These are phyloP conservation scores for Zhuqinia jingwanae DNA, from an alignment of 2,888 invertebrate species.

Conservation along the genomic window DNA sequence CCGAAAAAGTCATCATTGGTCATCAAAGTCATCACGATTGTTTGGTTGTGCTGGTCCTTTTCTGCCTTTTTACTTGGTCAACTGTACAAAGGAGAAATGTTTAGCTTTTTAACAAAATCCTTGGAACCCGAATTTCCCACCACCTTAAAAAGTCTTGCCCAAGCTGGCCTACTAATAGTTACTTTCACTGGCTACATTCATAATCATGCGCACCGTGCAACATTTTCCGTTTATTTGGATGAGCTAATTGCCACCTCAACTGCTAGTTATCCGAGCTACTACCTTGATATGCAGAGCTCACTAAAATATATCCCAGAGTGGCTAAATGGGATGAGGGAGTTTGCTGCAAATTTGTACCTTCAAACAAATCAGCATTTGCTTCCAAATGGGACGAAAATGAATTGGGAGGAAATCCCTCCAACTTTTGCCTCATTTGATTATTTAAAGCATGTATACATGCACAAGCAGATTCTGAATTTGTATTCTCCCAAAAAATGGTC, in stretches of 20 bases:
- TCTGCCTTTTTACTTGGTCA: not conserved
- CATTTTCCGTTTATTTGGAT: too few species aligned
- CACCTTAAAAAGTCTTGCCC: not conserved
- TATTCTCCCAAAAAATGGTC: not conserved
- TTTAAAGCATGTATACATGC: conserved; percentile 51
- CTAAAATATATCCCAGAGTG: not conserved
- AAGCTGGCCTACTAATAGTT: not conserved
- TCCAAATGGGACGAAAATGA: not conserved
- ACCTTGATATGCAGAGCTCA: not conserved
- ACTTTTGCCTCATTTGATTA: conserved; percentile 38
- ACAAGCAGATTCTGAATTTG: not conserved
- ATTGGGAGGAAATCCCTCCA: conserved; percentile 7
- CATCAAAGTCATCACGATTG: not conserved
- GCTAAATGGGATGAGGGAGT: conserved; percentile 7
- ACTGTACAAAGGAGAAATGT: conserved; percentile 49
- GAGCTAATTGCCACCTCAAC: conserved; percentile 2
- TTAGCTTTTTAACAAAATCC: conserved; percentile 41
- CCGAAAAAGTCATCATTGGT: too few species aligned
- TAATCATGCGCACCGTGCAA: too few species aligned
- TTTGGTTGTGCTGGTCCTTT: conserved; percentile 36
- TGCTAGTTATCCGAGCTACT: conserved; percentile 40
- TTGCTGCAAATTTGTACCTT: conserved; percentile 12
- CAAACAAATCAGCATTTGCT: conserved; percentile 20
- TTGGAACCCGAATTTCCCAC: conserved; percentile 39
- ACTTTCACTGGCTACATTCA: conserved; percentile 29